Conservation (phyloP, 2,113 vertebrate species). For the Struthidea cinerea region DNA sequence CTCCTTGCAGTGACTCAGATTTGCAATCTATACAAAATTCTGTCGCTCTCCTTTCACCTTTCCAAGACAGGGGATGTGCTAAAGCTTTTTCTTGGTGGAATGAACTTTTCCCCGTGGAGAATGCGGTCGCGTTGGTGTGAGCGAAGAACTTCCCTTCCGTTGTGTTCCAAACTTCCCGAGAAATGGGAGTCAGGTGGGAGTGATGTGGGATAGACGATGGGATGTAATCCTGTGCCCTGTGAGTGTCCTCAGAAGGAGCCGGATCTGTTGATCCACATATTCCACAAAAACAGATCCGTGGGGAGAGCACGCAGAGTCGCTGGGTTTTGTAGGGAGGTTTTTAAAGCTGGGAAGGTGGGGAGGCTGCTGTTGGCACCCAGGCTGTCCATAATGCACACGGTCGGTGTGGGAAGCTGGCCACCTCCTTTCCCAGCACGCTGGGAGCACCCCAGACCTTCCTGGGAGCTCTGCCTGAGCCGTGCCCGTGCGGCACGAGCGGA, state of each 20-base stretch:
- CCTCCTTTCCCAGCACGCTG: fast-evolving
- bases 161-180: fast-evolving
- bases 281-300: background rate
- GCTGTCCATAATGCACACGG: fast-evolving
- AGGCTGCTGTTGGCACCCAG: background rate
- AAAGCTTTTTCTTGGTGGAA: background rate
- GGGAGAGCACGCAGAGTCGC: background rate
- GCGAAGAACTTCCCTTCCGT: background rate
- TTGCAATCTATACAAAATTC: background rate
- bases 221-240: background rate
- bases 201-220: background rate
- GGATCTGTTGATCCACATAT: background rate
- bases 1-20: background rate
- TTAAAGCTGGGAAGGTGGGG: background rate
- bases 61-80: background rate
- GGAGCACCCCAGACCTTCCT: background rate
- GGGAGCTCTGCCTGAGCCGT: background rate
- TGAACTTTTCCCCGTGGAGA: background rate
- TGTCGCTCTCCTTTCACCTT: background rate
- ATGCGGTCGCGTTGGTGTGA: fast-evolving
- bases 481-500: background rate
- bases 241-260: background rate
- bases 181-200: background rate
- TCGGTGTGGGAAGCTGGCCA: background rate
- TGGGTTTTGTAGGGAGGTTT: background rate